Evolutionary conservation across 2,113 vertebrate species (phyloP).

Genomic region (Triplophysa tibetana): DNA sequence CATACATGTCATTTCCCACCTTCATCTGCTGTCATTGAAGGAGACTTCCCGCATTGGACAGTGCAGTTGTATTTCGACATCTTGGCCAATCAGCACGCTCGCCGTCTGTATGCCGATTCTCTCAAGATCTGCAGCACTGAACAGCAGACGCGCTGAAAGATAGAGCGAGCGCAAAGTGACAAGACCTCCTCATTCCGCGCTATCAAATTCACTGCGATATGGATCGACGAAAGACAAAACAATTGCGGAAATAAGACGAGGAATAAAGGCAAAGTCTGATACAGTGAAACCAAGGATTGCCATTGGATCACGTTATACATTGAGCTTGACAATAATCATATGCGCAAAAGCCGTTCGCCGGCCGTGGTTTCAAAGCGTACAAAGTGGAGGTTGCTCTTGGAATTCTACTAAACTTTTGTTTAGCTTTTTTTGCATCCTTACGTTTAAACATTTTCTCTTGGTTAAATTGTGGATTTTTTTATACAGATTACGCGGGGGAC

Average conservation of each 20-base stretch:
- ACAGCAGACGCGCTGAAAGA: constrained; percentile 29
- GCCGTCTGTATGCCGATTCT: background rate
- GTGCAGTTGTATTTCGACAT: background rate
- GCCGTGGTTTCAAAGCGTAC: background rate
- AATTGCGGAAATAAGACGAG: constrained; percentile 24
- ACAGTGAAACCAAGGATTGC: constrained; percentile 30
- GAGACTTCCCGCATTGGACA: background rate
- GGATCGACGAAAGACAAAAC: constrained; percentile 23
- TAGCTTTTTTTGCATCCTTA: constrained; percentile 25
- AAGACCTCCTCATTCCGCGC: constrained; percentile 28
- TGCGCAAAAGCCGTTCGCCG: constrained; percentile 16
- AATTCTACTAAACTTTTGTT: constrained; percentile 46
- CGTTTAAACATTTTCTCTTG: constrained; percentile 8
- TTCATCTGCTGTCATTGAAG: background rate
- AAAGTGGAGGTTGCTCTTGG: constrained; percentile 53
- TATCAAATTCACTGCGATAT: background rate
- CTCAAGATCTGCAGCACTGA: constrained; percentile 13
- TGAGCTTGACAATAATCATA: constrained; percentile 16
- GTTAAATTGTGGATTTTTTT: constrained; percentile 52
- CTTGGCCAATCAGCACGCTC: constrained; percentile 39
- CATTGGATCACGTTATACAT: constrained; percentile 39
- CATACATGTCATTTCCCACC: background rate
- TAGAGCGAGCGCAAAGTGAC: constrained; percentile 24
- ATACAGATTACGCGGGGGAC: constrained; percentile 19
- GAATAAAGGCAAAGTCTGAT: constrained; percentile 9